phyloP scores from a whole-genome alignment of 2,113 vertebrate species.

The Barnardius zonarius region DNA sequence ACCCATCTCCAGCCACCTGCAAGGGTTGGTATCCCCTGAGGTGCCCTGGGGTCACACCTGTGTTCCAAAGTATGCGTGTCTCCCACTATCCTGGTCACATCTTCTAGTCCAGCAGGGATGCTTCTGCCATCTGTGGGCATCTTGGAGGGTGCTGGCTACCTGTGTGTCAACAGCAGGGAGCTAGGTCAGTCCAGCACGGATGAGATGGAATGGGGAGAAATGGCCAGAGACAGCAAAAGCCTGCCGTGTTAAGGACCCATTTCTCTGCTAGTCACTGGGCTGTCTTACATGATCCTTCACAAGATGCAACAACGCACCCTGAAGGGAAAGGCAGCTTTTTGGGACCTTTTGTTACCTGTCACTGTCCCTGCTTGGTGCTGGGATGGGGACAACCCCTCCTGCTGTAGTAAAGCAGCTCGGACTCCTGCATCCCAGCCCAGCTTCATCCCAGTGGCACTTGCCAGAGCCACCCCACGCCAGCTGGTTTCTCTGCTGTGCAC shows the following conservation, averaged over 20 bases:
- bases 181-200: neutral
- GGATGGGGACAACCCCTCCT: neutral
- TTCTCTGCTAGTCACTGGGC: neutral
- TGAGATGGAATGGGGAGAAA: neutral
- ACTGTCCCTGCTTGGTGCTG: neutral
- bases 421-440: neutral
- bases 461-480: rapidly evolving
- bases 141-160: neutral
- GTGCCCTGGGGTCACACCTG: neutral
- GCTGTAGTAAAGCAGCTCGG: neutral
- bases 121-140: neutral
- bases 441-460: rapidly evolving
- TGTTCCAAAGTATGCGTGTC: neutral
- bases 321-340: neutral
- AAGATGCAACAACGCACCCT: neutral
- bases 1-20: neutral
- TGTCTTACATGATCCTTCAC: neutral
- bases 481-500: neutral
- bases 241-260: neutral
- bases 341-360: neutral
- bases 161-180: neutral
- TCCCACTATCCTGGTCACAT: neutral
- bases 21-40: neutral
- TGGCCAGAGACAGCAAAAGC: neutral
- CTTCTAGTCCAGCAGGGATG: neutral